These are phyloP conservation scores for Melanotaenia trifasciata DNA, from an alignment of 2,797 vertebrate species.

Conservation along the genomic window DNA sequence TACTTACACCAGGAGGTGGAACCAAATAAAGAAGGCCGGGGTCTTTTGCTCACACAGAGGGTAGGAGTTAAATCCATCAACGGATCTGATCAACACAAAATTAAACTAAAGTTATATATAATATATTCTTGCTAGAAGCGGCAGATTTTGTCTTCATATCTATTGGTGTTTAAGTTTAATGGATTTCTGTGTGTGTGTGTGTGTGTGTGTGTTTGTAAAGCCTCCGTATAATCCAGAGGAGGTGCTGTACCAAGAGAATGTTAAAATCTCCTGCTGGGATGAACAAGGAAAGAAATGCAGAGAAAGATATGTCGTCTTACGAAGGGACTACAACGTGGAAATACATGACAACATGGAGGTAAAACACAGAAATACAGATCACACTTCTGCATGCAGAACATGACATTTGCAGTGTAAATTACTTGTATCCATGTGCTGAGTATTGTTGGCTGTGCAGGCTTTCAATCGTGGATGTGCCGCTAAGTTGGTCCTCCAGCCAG, in stretches of 20 bases:
- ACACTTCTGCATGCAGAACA: not conserved
- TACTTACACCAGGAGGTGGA: conserved; percentile 89
- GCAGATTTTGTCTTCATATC: not conserved
- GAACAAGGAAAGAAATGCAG: conserved; percentile 91
- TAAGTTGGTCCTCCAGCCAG: conserved; percentile 83
- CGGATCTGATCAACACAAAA: not conserved
- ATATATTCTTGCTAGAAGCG: not conserved
- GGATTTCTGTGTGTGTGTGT: conserved; percentile 18
- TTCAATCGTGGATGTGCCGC: conserved; percentile 85
- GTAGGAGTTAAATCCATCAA: conserved; percentile 69
- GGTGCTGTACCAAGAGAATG: conserved; percentile 84
- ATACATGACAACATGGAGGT: conserved; percentile 92
- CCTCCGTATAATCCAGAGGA: conserved; percentile 58
- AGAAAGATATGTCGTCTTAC: conserved; percentile 86
- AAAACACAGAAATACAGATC: not conserved
- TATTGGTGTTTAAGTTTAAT: not conserved
- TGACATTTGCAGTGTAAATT: not conserved
- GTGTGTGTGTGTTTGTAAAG: conserved; percentile 35
- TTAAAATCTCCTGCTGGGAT: conserved; percentile 78
- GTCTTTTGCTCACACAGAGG: conserved; percentile 86
- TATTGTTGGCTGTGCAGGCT: conserved; percentile 71
- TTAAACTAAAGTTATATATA: not conserved
- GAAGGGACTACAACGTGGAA: conserved; percentile 85
- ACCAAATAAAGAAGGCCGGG: conserved; percentile 82
- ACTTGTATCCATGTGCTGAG: not conserved